Evolutionary conservation across 1,140 invertebrate species (phyloP).

Genomic region (Branchinecta lindahli): DNA sequence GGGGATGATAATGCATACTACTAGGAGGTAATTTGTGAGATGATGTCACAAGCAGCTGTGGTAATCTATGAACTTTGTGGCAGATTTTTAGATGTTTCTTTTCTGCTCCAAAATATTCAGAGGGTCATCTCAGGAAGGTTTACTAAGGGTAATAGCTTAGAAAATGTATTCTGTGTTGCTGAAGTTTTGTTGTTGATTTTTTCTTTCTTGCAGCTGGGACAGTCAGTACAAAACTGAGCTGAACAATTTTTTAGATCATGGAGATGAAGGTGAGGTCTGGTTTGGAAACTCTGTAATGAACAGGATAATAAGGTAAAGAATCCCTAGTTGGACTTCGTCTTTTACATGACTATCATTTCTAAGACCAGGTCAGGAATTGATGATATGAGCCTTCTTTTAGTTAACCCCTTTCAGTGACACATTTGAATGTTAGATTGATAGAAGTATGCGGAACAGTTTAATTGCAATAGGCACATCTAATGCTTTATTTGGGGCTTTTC

Average conservation of each 20-base stretch:
- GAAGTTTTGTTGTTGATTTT: background rate
- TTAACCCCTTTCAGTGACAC: conserved; percentile 22
- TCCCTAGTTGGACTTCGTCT: conserved; percentile 22
- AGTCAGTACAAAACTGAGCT: conserved; percentile 60
- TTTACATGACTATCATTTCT: conserved; percentile 23
- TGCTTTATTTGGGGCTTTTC: too few relatives aligned
- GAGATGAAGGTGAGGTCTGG: conserved; percentile 83
- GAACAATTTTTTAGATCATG: conserved; percentile 59
- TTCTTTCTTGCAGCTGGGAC: conserved; percentile 50
- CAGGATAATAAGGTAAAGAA: conserved; percentile 47
- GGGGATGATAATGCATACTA: too few relatives aligned
- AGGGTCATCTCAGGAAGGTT: too few relatives aligned
- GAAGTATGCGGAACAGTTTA: too few relatives aligned
- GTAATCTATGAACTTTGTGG: too few relatives aligned
- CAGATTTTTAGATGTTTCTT: too few relatives aligned
- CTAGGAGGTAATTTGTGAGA: too few relatives aligned
- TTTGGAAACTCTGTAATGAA: conserved; percentile 67
- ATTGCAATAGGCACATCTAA: too few relatives aligned
- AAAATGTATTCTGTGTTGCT: background rate
- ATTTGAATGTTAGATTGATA: too few relatives aligned
- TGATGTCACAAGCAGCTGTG: too few relatives aligned
- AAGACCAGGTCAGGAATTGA: conserved; percentile 26
- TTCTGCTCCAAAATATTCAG: too few relatives aligned
- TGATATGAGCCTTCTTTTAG: conserved; percentile 25
- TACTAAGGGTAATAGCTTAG: too few relatives aligned